Evolutionary conservation across 2,888 invertebrate species (phyloP), one percentile per base, ranked within the genome.

Genomic region (Coecobrya sp.): DNA sequence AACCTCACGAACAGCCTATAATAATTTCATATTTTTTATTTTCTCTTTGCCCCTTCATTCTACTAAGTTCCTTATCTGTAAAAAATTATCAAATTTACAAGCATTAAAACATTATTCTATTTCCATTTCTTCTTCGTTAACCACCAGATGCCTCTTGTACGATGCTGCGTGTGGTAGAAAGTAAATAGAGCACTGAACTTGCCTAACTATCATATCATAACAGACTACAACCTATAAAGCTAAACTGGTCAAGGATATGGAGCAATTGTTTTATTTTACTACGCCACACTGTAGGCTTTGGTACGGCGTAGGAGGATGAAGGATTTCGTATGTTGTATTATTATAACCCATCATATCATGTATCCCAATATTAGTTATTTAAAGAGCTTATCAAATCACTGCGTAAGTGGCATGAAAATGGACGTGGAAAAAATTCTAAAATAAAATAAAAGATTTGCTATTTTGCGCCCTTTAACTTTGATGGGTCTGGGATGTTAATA

Each of bases 181-280:
- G 73, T 73, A 86, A 86, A 70, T 86, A 73, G 86, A 86, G 86
- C 86, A 73, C 52, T 86, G 86, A 86, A 86, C 86, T 86, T 86
- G 86, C 45, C 19, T 16, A 19, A 42, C 25, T 11, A 25, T 27
- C 25, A 2, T 65, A 65, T 65, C 65, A 16, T n/a, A 30, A 73
- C 13, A 27, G 7, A 2, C 7, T 11, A 65, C 36, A 65, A 27
- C 65, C 36, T 36, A 73, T 45, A 73, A 86, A 55, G 5, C 19
- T 19, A 55, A 86, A 36, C 73, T 73, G 86, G 86, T 86, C 86
- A 86, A 86, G 86, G 86, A 86, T 86, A 68, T 70, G 86, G 70
- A n/a, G 86, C 86, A 86, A 86, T 45, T 5, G 30, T n/a, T 30
- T 62, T 19, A 11, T 55, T 19, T 27, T 16, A 36, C 2, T 82